Evolutionary conservation across 2,888 invertebrate species (phyloP).

Genomic region (Adelphocoris suturalis): DNA sequence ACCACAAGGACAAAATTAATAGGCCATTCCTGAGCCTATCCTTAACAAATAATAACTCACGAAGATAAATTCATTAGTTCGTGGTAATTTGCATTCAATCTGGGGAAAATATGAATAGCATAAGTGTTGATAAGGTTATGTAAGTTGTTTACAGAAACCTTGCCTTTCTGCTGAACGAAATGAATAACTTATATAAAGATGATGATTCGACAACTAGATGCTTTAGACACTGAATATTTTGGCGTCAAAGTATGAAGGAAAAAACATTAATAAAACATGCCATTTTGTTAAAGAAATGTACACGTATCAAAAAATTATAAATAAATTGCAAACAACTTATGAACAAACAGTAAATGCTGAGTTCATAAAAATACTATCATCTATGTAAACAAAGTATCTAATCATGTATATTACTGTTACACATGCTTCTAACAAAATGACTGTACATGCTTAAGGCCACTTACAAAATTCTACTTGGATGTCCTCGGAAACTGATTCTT

Average conservation of each 20-base stretch:
- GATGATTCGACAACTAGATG: neutral
- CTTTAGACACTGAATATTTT: neutral
- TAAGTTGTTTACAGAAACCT: too few species aligned
- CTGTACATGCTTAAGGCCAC: neutral
- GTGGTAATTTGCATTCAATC: too few species aligned
- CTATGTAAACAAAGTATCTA: constrained; percentile 19
- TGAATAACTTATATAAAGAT: neutral
- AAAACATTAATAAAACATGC: constrained; percentile 65
- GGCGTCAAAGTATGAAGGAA: constrained; percentile 22
- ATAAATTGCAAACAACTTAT: neutral
- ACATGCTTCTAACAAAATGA: neutral
- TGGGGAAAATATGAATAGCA: too few species aligned
- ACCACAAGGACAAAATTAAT: too few species aligned
- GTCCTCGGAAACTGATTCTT: too few species aligned
- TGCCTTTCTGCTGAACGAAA: too few species aligned
- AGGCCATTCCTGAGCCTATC: too few species aligned
- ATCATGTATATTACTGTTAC: neutral
- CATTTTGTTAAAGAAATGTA: constrained; percentile 70
- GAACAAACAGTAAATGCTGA: constrained; percentile 12
- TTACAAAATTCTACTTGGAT: neutral
- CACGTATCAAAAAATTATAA: neutral
- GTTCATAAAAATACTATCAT: neutral
- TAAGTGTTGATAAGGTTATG: too few species aligned
- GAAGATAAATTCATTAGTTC: too few species aligned
- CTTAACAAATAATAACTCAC: too few species aligned